These are phyloP conservation scores for Dicerorhinus sumatrensis DNA, from an alignment of 2,113 vertebrate genomes.

Conservation along the genomic window DNA sequence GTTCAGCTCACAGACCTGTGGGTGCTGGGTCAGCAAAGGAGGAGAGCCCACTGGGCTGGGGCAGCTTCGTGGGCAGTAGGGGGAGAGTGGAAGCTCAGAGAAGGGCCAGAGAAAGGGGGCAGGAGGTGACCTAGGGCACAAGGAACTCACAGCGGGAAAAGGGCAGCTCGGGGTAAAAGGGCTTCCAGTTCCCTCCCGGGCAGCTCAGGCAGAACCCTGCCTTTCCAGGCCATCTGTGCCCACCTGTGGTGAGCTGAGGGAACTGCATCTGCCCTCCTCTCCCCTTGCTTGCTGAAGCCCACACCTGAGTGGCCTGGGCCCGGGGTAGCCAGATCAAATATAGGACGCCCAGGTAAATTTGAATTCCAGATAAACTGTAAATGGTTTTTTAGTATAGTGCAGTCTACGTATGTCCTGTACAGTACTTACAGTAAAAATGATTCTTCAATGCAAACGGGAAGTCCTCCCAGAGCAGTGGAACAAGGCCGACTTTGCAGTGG, in stretches of 20 bases:
- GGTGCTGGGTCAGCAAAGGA: neutral
- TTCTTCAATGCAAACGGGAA: neutral
- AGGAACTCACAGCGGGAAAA: neutral
- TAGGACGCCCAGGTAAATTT: neutral
- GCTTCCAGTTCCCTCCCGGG: neutral
- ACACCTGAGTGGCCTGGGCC: neutral
- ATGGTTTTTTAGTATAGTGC: neutral
- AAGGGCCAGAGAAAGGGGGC: neutral
- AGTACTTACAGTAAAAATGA: neutral
- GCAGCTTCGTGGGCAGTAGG: neutral
- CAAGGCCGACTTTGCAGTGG: neutral
- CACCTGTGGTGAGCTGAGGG: neutral
- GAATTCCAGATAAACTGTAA: neutral
- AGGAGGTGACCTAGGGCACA: neutral
- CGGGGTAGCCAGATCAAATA: neutral
- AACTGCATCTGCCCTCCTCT: neutral
- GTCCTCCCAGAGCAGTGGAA: neutral
- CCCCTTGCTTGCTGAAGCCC: neutral
- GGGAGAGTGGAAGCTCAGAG: neutral
- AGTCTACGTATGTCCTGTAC: neutral
- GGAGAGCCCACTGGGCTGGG: neutral
- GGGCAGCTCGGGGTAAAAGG: neutral
- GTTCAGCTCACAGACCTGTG: neutral
- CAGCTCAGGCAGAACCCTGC: neutral
- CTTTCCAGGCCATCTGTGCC: neutral